phyloP scores from a whole-genome alignment of 2,888 invertebrate species.

The Drosophila greeni region DNA sequence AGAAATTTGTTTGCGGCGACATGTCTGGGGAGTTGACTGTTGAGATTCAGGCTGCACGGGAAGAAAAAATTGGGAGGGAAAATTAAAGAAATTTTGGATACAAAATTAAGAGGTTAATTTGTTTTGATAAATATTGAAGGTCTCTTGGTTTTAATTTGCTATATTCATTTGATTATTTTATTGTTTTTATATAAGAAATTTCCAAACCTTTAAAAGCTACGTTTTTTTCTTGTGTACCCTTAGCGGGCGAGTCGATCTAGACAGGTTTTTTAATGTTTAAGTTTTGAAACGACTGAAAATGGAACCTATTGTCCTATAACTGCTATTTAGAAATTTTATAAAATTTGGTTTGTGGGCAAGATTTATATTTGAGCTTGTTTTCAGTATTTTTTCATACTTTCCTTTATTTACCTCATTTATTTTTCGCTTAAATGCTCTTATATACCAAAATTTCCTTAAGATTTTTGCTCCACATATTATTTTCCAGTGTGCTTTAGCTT shows the following conservation, averaged over 20 bases:
- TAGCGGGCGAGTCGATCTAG: background rate
- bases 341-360: too few relatives aligned
- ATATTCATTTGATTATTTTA: background rate
- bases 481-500: background rate
- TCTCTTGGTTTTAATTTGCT: too few relatives aligned
- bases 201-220: background rate
- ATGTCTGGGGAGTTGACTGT: constrained; percentile 21
- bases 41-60: constrained; percentile 2
- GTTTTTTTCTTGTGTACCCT: background rate
- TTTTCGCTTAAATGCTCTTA: background rate
- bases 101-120: too few relatives aligned
- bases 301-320: background rate
- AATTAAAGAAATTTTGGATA: background rate
- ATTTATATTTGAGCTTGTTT: background rate
- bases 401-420: background rate
- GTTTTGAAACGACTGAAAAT: background rate
- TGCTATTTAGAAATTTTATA: background rate
- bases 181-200: background rate
- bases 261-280: background rate
- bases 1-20: constrained; percentile 40
- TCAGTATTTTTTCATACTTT: background rate
- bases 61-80: background rate
- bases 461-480: background rate
- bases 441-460: too few relatives aligned
- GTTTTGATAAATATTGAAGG: too few relatives aligned